Evolutionary conservation across 1,140 invertebrate species (phyloP), one percentile per base, ranked within the genome.

Genomic region (Neodiprion virginianus): DNA sequence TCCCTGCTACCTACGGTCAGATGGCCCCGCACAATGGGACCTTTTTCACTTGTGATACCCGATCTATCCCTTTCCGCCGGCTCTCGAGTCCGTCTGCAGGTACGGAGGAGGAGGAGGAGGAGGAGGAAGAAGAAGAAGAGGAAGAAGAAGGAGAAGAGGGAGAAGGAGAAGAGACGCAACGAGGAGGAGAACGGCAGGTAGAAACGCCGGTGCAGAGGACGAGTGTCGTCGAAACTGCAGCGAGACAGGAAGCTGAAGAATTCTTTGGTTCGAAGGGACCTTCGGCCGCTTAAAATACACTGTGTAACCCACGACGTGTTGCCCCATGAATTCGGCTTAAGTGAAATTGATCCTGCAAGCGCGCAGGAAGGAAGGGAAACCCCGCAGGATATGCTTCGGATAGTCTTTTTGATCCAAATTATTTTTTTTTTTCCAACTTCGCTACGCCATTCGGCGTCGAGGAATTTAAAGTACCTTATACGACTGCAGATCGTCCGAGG

Each of bases 271-370:
- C 28, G 28, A 40, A 40, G 28, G 28, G 28, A 40, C 28, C 28
- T 40, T 40, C 28, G 28, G 28, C 5, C 28, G 28, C 28, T 40
- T 17, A 40, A 40, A 40, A 40, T 40, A 61, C 53, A 12, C 53
- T 8, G 8, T 61, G 53, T 40, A 40, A 40, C 28, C 28, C 28
- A 40, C 28, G 53, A 61, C 53, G 53, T 61, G 50, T 72, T 47
- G 68, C 77, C 81, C 83, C 84, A 88, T 88, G 87, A 89, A 88
- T 89, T 88, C 83, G 85, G 87, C 87, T 89, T 88, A 89, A 84
- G 83, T 88, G 88, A 89, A 89, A 89, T 88, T 81, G 85, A 87
- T 87, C 86, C 81, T 40, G 11, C n/a, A 17, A 4, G 8, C 11
- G n/a, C 5, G 28, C 28, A 40, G 28, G 28, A 40, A 12, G 53